Base-by-base conservation (phyloP, 2,888 invertebrate species). In the Clepsis dumicolana region DNA sequence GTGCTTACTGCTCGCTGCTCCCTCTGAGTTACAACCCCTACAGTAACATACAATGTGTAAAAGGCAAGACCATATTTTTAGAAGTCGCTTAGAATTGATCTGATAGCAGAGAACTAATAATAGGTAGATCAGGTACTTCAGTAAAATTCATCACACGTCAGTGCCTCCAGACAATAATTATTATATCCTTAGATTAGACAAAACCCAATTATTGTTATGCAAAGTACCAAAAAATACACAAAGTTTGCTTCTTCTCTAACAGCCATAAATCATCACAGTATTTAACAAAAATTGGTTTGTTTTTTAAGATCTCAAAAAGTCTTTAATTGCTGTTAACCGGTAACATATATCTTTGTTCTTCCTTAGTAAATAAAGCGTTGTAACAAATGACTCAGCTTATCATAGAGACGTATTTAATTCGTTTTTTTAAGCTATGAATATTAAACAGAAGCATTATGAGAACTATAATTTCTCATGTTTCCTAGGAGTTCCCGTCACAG, bases 201-300 rank as follows among this genome's bases (percentile, higher is more conserved):
- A 66, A 62, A 56, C 48, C 35, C 62, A 67, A 63, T 63, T 67
- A 35, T 35, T 67, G 25, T 35, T 66, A 67, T 63, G 62, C 38
- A 56, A 63, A 67, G 57, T 63, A 57, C 56, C 62, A 56, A 57
- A 67, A 67, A 62, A 53, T 14, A 59, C 3, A 32, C 16, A 32
- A 41, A 18, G 50, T 56, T 18, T 48, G 62, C 24, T 57, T 8
- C 44, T 38, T 67, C 38, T 48, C 14, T 25, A 41, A 27, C 24
- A 7, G 10, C 50, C 38, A 57, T 63, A 66, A 56, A 62, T 65
- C 65, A 60, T 53, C 27, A 32, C 54, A 44, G 53, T 32, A 16
- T 53, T 65, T 53, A 65, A 32, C 27, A 29, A 50, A 25, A 60
- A 53, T 60, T 44, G 41, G 52, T n/a, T 32, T 53, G 53, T 4